Evolutionary conservation across 1,140 invertebrate genomes (phyloP).

Genomic region (Diabrotica virgifera): DNA sequence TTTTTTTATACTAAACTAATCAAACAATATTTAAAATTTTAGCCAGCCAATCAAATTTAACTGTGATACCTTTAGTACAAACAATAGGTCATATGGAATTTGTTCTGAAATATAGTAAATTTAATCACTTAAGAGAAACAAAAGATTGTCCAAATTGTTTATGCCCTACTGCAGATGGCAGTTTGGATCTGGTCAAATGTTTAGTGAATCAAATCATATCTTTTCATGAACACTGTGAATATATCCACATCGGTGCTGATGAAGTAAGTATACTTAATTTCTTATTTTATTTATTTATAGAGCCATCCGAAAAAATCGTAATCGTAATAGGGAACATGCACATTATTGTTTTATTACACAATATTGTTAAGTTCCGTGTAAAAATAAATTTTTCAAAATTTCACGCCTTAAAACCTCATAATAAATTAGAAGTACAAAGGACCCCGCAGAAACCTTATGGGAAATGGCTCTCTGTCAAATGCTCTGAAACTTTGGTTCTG

Average conservation of each 20-base stretch:
- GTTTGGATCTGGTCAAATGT: constrained; percentile 64
- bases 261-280: constrained; percentile 55
- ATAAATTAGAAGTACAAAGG: too few species aligned
- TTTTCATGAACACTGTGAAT: constrained; percentile 61
- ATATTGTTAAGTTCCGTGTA: too few species aligned
- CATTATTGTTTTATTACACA: too few species aligned
- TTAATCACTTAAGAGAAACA: constrained; percentile 72
- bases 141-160: constrained; percentile 74
- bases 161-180: constrained; percentile 73
- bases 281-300: neutral
- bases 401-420: too few species aligned
- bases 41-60: constrained; percentile 47
- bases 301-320: neutral
- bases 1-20: too few species aligned
- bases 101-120: constrained; percentile 77
- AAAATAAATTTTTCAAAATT: too few species aligned
- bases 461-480: too few species aligned
- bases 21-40: neutral
- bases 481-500: too few species aligned
- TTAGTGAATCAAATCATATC: constrained; percentile 78
- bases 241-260: constrained; percentile 76
- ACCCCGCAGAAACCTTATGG: too few species aligned
- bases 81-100: constrained; percentile 94
- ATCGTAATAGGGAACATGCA: too few species aligned
- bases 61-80: constrained; percentile 84